Evolutionary conservation across 2,113 vertebrate genomes (phyloP).

Genomic region (Galeopterus variegatus): DNA sequence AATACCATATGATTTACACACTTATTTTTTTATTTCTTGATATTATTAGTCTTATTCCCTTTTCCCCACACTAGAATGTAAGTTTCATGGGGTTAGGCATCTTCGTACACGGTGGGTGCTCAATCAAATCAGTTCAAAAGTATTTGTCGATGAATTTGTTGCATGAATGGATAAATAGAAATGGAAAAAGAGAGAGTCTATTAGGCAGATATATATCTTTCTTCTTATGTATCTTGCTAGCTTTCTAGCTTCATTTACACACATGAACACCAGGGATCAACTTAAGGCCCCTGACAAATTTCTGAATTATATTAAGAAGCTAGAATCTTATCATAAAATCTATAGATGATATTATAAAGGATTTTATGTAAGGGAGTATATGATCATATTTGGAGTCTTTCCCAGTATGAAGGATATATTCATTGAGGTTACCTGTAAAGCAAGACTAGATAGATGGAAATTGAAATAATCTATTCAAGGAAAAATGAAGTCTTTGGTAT

Average conservation of each 20-base stretch:
- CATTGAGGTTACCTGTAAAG: neutral
- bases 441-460: neutral
- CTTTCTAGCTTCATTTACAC: neutral
- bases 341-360: neutral
- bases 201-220: neutral
- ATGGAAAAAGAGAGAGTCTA: neutral
- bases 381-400: neutral
- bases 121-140: neutral
- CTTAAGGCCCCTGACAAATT: no score
- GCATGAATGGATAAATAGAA: neutral
- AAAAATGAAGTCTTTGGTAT: neutral
- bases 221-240: neutral
- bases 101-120: neutral
- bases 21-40: neutral
- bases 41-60: neutral
- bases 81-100: neutral
- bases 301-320: neutral
- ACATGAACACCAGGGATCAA: no score
- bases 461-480: neutral
- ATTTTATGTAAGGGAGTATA: neutral
- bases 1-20: no score
- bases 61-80: neutral
- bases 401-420: neutral
- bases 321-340: neutral
- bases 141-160: neutral